Evolutionary conservation across 2,113 vertebrate species (phyloP).

Genomic region (Typhlomys cinereus): DNA sequence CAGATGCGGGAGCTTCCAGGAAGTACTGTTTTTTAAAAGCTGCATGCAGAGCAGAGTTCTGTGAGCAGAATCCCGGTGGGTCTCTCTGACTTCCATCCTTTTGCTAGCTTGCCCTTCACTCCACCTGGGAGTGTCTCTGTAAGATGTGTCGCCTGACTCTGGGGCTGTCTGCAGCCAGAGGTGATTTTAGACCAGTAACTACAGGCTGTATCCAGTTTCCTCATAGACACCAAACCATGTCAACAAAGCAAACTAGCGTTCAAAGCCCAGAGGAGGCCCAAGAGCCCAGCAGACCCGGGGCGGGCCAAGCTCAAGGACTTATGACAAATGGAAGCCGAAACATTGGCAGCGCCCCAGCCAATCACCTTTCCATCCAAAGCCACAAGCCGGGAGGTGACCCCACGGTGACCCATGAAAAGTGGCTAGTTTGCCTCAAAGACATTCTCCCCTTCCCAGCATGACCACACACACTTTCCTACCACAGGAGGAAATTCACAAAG

Average conservation of each 20-base stretch:
- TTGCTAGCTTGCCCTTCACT: background rate
- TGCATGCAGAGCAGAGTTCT: background rate
- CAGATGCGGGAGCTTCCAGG: background rate
- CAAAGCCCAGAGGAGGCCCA: background rate
- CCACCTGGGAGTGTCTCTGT: background rate
- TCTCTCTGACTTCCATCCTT: background rate
- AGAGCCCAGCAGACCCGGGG: background rate
- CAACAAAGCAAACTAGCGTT: background rate
- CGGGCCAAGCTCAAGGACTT: background rate
- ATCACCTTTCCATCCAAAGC: background rate
- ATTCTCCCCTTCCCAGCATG: no score
- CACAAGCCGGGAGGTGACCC: no score
- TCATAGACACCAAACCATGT: background rate
- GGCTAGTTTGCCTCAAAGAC: background rate
- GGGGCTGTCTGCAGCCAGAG: background rate
- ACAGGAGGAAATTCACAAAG: background rate
- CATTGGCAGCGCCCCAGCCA: no score
- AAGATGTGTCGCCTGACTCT: background rate
- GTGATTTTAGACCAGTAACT: background rate
- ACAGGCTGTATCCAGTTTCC: background rate
- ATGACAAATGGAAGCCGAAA: background rate
- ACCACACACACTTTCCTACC: background rate
- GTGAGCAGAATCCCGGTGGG: background rate
- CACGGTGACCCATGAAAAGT: background rate
- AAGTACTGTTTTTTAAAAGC: background rate